Percentiles rank a stretch among this genome's conserved stretches.
phyloP scores from a whole-genome alignment of 2,797 vertebrate species.

The Glossophaga mutica region DNA sequence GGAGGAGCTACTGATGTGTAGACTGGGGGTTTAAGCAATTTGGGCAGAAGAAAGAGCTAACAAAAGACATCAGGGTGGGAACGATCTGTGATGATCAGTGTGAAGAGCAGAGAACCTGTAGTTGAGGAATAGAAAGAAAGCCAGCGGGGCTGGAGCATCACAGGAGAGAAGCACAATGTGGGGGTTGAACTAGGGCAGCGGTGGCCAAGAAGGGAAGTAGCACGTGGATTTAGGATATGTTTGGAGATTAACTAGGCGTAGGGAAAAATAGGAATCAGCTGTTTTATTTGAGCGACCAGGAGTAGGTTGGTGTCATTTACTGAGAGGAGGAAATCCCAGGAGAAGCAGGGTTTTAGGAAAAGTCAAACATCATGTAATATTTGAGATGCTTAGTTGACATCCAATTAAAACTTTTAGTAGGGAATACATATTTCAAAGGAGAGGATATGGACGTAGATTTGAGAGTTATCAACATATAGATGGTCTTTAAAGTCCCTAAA shows the following conservation, averaged over 20 bases:
- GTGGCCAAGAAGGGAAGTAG: not conserved
- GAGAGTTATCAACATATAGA: not conserved
- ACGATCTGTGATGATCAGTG: not conserved
- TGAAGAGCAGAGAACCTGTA: not conserved
- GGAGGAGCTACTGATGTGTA: not conserved
- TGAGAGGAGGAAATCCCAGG: not conserved
- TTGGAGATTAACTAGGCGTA: not conserved
- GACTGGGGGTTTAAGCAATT: not conserved
- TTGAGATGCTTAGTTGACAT: not conserved
- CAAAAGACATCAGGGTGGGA: not conserved
- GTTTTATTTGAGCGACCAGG: not conserved
- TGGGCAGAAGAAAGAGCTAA: not conserved
- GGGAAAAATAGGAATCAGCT: not conserved
- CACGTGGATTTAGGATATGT: not conserved
- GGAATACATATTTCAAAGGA: not conserved
- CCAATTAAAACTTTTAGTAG: not conserved
- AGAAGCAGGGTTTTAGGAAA: not conserved
- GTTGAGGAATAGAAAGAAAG: not conserved
- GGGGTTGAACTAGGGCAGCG: too few species aligned
- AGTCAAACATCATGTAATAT: not conserved
- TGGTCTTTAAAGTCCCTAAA: not conserved
- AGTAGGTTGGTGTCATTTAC: not conserved
- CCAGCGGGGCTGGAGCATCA: not conserved
- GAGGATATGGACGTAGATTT: not conserved
- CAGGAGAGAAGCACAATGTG: not conserved